Evolutionary conservation across 2,113 vertebrate species (phyloP), one percentile per base, ranked within the genome.

Genomic region (Barnardius zonarius): DNA sequence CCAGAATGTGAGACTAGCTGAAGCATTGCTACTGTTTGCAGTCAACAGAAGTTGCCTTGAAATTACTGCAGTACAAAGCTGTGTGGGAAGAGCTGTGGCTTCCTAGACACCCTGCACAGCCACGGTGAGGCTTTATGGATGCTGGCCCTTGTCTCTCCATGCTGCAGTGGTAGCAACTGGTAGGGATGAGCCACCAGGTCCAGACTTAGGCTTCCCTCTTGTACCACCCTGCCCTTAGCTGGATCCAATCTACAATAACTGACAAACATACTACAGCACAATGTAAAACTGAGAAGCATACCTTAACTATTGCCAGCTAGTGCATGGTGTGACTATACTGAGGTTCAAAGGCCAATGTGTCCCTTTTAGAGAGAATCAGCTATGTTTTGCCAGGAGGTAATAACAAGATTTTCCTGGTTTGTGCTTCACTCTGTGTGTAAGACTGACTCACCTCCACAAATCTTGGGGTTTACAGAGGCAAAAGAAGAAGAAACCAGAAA

Each of bases 1-100:
- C 85, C 93, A 95, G 95, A 96, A 95, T 93, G 92, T 78, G 90
- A 78, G 90, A 96, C 80, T 90, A 93, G 69, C 80, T 93, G 80
- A 96, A 92, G 86, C 88, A 84, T 90, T 83, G 90, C 35, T 96
- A 86, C 79, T 91, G 92, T 94, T 94, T 93, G 86, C 88, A 83
- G 93, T 94, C 88, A 96, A 95, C 89, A 94, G 46, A 95, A 93
- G 80, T 89, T 86, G 90, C 49, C 85, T 86, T 79, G 70, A 91
- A 85, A 90, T 90, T 84, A 43, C 76, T 67, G 84, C 95, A 93
- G 80, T 70, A 91, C 91, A 91, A 76, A 59, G 80, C 74, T 68
- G 52, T 46, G 88, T 93, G 83, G 83, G 69, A 62, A 91, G 81
- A 88, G 78, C 81, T 86, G 80, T 57, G 63, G 73, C 90, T 97